A percentile compares a stretch with the other conserved stretches of the same genome.
phyloP scores from a whole-genome alignment of 1,140 invertebrate species.

The Diprion similis region DNA sequence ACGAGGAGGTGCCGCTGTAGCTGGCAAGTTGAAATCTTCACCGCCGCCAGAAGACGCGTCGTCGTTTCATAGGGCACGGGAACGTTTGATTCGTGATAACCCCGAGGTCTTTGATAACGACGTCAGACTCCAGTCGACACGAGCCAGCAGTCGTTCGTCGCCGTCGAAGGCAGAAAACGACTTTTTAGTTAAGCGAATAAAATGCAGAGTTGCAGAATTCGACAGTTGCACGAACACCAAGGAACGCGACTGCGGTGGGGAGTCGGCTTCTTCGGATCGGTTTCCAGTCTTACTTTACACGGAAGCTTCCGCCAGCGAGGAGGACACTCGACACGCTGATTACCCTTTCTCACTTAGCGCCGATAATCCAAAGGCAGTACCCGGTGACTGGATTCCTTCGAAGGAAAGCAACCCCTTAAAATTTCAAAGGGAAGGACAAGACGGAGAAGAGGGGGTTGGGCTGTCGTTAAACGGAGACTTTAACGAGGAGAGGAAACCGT shows the following conservation, averaged over 20 bases:
- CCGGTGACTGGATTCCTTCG: no score
- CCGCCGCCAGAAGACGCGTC: conserved; percentile 41
- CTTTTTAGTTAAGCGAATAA: conserved; percentile 20
- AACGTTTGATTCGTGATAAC: conserved; percentile 32
- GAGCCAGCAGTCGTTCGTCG: not conserved
- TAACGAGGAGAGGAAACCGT: not conserved
- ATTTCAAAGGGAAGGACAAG: not conserved
- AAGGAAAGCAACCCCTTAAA: not conserved
- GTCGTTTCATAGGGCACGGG: conserved; percentile 29
- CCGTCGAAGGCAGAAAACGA: not conserved
- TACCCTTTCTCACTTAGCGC: no score
- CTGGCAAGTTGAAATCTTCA: conserved; percentile 43
- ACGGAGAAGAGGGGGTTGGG: not conserved
- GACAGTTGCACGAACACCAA: conserved; percentile 9
- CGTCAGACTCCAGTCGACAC: not conserved
- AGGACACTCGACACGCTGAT: not conserved
- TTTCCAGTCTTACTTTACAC: not conserved
- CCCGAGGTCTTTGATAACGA: conserved; percentile 41
- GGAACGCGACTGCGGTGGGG: not conserved
- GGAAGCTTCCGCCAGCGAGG: not conserved
- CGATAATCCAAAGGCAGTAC: not conserved
- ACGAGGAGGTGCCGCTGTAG: not conserved
- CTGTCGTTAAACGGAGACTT: not conserved
- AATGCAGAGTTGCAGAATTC: conserved; percentile 39
- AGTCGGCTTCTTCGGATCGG: not conserved